These are phyloP conservation scores for Andrena haemorrhoa DNA, from an alignment of 2,888 invertebrate species.

Conservation along the genomic window DNA sequence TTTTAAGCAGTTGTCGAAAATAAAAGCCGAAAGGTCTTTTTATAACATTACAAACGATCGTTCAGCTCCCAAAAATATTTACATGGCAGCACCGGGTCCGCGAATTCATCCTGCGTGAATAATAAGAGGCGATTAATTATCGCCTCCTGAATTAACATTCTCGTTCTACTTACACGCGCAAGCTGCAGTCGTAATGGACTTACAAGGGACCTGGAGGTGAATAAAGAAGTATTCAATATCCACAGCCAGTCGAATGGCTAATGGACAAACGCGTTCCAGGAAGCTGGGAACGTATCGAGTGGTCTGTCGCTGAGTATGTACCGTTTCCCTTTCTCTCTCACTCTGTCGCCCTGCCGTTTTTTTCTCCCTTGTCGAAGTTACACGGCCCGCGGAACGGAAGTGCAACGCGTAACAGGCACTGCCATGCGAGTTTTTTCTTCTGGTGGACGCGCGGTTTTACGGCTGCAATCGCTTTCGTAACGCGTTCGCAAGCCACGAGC, in stretches of 20 bases:
- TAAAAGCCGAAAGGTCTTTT: background rate
- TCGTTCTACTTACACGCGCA: background rate
- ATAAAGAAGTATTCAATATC: slow-evolving; percentile 5
- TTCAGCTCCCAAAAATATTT: slow-evolving; percentile 1
- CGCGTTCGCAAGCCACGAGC: slow-evolving; percentile 67
- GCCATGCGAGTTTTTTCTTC: slow-evolving; percentile 58
- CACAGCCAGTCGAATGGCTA: slow-evolving; percentile 14
- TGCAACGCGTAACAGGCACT: slow-evolving; percentile 61
- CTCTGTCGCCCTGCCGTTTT: background rate
- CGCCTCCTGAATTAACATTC: background rate
- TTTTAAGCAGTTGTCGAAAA: no score
- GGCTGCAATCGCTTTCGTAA: slow-evolving; percentile 62
- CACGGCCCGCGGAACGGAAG: slow-evolving; percentile 67
- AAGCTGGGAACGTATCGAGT: slow-evolving; percentile 26
- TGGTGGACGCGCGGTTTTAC: slow-evolving; percentile 37
- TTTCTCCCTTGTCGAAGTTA: slow-evolving; percentile 20
- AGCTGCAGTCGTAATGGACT: background rate
- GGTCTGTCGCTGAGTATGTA: slow-evolving; percentile 7
- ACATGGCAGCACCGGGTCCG: background rate
- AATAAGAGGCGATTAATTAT: slow-evolving; percentile 17
- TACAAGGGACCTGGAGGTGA: no score
- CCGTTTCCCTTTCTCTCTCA: background rate
- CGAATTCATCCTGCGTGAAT: background rate
- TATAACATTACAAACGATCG: background rate
- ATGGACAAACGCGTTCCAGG: slow-evolving; percentile 31